A percentile compares a stretch with the other conserved stretches of the same genome.
These are phyloP conservation scores for Cerastoderma edule DNA, from an alignment of 2,888 invertebrate species.

Conservation along the genomic window DNA sequence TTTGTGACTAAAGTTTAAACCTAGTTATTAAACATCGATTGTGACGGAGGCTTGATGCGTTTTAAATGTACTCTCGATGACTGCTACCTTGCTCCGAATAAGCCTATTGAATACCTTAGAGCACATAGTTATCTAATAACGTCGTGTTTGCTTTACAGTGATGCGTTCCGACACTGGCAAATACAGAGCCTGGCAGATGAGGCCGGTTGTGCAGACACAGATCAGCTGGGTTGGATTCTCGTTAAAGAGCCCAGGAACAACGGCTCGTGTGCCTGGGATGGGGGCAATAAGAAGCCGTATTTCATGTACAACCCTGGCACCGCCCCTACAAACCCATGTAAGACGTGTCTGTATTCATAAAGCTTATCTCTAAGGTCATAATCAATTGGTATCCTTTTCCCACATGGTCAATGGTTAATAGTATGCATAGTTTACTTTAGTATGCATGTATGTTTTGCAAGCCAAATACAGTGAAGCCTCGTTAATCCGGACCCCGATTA, in stretches of 20 bases:
- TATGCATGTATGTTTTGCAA: too few relatives aligned
- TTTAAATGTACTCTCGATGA: too few relatives aligned
- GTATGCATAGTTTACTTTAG: too few relatives aligned
- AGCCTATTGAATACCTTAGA: not conserved
- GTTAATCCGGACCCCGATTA: too few relatives aligned
- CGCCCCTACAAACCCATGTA: slow-evolving; percentile 41
- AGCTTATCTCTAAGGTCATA: too few relatives aligned
- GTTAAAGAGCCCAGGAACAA: slow-evolving; percentile 54
- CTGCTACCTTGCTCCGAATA: too few relatives aligned
- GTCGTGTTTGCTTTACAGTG: slow-evolving; percentile 28
- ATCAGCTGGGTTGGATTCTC: slow-evolving; percentile 59
- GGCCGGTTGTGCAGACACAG: slow-evolving; percentile 30
- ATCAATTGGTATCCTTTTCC: too few relatives aligned
- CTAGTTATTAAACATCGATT: too few relatives aligned
- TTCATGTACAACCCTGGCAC: slow-evolving; percentile 62
- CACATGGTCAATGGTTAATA: too few relatives aligned
- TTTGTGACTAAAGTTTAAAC: too few relatives aligned
- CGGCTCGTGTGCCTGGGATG: slow-evolving; percentile 63
- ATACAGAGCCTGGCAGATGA: slow-evolving; percentile 47
- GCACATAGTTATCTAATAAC: not conserved
- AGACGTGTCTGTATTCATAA: not conserved
- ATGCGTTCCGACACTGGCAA: slow-evolving; percentile 57
- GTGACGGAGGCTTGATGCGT: too few relatives aligned
- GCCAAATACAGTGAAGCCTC: too few relatives aligned
- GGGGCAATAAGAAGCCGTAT: slow-evolving; percentile 59